These are phyloP conservation scores for Todiramphus saurophagus DNA, from an alignment of 2,113 vertebrate species.

Conservation along the genomic window DNA sequence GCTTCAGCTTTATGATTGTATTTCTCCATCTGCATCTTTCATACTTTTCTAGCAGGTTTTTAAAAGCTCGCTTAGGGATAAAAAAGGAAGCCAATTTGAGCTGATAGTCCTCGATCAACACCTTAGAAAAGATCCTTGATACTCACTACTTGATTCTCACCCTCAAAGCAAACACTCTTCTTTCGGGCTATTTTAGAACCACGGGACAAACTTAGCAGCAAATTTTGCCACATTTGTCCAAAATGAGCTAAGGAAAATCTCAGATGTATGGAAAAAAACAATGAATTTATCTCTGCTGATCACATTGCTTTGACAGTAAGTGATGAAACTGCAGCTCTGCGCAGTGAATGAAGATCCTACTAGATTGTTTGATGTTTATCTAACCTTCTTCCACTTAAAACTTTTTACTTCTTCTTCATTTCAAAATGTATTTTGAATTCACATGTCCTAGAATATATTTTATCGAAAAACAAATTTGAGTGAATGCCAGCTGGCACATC, in stretches of 20 bases:
- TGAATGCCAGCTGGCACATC: neutral
- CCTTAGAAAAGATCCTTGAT: neutral
- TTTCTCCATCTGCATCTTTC: neutral
- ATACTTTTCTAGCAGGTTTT: neutral
- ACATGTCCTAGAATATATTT: neutral
- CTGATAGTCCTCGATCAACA: neutral
- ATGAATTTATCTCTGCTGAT: neutral
- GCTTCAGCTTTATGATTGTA: neutral
- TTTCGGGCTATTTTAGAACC: neutral
- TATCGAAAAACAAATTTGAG: neutral
- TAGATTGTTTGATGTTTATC: neutral
- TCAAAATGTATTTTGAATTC: neutral
- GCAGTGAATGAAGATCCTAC: neutral
- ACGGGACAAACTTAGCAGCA: conserved; percentile 1
- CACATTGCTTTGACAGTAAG: neutral
- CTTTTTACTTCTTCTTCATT: neutral
- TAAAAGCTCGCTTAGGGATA: neutral
- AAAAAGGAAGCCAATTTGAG: conserved; percentile 7
- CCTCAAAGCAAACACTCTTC: neutral
- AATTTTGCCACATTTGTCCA: conserved; percentile 11
- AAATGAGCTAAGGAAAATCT: conserved; percentile 18
- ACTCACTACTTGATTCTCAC: neutral
- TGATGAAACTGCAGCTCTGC: neutral
- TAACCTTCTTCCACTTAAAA: neutral
- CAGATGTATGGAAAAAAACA: conserved; percentile 35